phyloP scores from a whole-genome alignment of 2,888 invertebrate species.

The Aphidoletes aphidimyza region DNA sequence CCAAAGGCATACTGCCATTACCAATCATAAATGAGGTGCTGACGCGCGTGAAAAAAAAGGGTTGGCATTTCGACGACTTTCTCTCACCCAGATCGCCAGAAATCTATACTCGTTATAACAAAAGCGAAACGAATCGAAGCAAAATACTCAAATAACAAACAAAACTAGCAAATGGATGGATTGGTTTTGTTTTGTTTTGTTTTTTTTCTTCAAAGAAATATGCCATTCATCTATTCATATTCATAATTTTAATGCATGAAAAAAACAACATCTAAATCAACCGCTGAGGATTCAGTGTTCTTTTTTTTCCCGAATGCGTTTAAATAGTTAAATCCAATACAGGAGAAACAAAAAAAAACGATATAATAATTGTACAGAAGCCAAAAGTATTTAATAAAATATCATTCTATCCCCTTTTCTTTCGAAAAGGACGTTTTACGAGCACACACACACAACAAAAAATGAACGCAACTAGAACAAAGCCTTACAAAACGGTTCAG shows the following conservation, averaged over 20 bases:
- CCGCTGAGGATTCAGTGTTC: neutral
- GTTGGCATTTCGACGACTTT: slow-evolving; percentile 16
- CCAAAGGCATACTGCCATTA: neutral
- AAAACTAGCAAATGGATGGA: neutral
- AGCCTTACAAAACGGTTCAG: neutral
- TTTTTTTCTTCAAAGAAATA: too few species aligned
- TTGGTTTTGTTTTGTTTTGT: neutral
- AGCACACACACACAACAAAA: neutral
- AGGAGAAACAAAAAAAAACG: neutral
- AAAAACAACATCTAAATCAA: slow-evolving; percentile 52
- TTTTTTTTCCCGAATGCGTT: neutral
- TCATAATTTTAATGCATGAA: slow-evolving; percentile 22
- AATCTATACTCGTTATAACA: neutral
- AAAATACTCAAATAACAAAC: slow-evolving; percentile 9
- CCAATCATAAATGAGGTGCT: slow-evolving; percentile 44
- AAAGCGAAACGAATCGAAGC: neutral
- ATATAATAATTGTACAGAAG: slow-evolving; percentile 30
- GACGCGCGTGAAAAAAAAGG: slow-evolving; percentile 53
- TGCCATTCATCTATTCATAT: slow-evolving; percentile 20
- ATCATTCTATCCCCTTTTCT: slow-evolving; percentile 16
- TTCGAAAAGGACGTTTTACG: neutral
- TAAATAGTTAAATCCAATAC: neutral
- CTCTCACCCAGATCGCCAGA: neutral
- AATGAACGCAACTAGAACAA: neutral
- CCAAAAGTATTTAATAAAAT: slow-evolving; percentile 32